Evolutionary conservation across 2,113 vertebrate genomes (phyloP).

Genomic region (Alligator mississippiensis): DNA sequence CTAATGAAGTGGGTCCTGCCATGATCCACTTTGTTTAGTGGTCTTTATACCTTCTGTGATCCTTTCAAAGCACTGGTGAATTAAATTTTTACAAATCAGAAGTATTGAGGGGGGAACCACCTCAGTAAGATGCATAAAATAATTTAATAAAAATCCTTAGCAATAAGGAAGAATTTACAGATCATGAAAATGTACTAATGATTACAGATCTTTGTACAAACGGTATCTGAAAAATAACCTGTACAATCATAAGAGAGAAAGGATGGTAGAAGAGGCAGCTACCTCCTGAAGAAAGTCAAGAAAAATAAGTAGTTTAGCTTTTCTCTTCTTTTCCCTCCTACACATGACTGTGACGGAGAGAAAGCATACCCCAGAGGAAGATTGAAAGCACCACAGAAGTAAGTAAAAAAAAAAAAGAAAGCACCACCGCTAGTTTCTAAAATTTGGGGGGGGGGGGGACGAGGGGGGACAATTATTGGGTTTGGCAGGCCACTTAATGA

Average conservation of each 20-base stretch:
- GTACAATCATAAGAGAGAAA: neutral
- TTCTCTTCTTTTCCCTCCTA: neutral
- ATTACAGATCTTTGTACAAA: neutral
- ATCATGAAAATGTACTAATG: neutral
- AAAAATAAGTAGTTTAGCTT: constrained; percentile 8
- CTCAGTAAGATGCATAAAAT: neutral
- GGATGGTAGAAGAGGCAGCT: neutral
- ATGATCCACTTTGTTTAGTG: too few relatives aligned
- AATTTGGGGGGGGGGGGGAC: too few relatives aligned
- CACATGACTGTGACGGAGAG: neutral
- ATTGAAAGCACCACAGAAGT: neutral
- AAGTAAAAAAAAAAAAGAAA: too few relatives aligned
- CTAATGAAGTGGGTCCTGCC: too few relatives aligned
- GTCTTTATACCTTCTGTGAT: neutral
- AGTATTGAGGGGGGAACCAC: neutral
- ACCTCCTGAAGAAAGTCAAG: constrained; percentile 9
- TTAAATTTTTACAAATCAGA: neutral
- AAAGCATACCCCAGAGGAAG: neutral
- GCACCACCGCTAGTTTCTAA: neutral
- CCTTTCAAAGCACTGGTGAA: neutral
- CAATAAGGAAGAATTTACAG: rapidly evolving
- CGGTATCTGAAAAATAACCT: neutral
- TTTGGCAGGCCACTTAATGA: too few relatives aligned
- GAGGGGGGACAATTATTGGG: too few relatives aligned
- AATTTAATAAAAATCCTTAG: neutral